A percentile compares a stretch with the other conserved stretches of the same genome.
Conservation (phyloP, 1,140 invertebrate genomes). For the Gonioctena quinquepunctata region DNA sequence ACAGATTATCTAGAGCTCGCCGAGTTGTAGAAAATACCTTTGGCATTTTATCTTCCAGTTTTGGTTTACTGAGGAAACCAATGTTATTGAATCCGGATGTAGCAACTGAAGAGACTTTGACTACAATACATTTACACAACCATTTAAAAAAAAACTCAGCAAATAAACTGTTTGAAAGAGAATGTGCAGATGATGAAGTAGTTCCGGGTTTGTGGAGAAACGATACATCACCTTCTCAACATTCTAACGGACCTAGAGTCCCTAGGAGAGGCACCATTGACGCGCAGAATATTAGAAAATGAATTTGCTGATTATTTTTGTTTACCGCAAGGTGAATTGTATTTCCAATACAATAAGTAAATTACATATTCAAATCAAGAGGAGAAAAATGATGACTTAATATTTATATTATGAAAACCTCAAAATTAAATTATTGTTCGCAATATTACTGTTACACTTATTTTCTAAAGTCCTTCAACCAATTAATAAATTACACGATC, state of each 20-base stretch:
- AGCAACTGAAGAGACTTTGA: constrained; percentile 41
- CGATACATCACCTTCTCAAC: constrained; percentile 6
- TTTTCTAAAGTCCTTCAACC: too few species aligned
- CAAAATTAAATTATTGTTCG: too few species aligned
- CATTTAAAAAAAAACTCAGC: constrained; percentile 22
- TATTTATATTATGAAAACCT: too few species aligned
- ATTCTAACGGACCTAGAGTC: constrained; percentile 15
- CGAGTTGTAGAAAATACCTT: constrained; percentile 54
- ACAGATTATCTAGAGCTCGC: constrained; percentile 43
- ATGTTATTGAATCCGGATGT: constrained; percentile 46
- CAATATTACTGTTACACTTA: too few species aligned
- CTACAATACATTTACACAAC: constrained; percentile 16
- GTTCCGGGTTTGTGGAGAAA: constrained; percentile 33
- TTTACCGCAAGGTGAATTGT: constrained; percentile 21
- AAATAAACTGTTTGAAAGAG: constrained; percentile 25
- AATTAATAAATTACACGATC: too few species aligned
- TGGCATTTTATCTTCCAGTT: constrained; percentile 57
- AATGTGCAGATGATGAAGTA: constrained; percentile 21
- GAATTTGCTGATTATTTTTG: constrained; percentile 35
- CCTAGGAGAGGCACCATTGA: constrained; percentile 27
- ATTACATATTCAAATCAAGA: too few species aligned
- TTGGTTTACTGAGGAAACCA: constrained; percentile 53
- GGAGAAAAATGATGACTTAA: too few species aligned
- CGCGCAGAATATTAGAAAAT: constrained; percentile 32
- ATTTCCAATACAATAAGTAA: constrained; percentile 29